Evolutionary conservation across 2,113 vertebrate genomes (phyloP).

Genomic region (Pteropus alecto): DNA sequence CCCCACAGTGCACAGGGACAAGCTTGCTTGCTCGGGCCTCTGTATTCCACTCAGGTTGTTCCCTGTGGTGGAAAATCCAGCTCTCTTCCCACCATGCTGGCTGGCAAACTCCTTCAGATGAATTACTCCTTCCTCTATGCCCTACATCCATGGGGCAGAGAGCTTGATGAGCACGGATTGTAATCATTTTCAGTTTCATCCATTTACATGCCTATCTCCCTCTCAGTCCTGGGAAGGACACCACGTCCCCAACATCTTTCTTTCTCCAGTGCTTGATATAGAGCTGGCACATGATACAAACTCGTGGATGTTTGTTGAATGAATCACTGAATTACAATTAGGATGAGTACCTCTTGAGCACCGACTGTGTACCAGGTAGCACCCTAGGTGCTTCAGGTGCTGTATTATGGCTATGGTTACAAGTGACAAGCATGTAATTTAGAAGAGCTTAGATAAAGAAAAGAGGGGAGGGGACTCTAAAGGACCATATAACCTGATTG

Average conservation of each 20-base stretch:
- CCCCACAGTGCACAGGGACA: rapidly evolving
- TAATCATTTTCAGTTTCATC: background rate
- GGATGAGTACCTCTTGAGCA: background rate
- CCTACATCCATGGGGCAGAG: background rate
- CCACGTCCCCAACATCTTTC: background rate
- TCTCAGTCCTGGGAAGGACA: background rate
- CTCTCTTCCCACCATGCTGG: background rate
- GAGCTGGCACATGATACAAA: background rate
- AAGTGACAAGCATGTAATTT: background rate
- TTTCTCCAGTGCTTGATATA: background rate
- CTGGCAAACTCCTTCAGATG: rapidly evolving
- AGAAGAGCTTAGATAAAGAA: background rate
- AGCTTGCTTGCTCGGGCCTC: background rate
- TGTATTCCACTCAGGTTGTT: background rate
- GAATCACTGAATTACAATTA: background rate
- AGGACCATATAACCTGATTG: background rate
- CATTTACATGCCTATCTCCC: background rate
- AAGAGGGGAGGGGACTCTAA: background rate
- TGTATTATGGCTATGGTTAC: background rate
- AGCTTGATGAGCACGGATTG: rapidly evolving
- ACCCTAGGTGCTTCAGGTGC: background rate
- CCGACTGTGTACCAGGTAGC: background rate
- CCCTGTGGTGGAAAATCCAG: background rate
- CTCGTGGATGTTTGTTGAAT: background rate
- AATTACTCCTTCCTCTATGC: background rate